phyloP scores from a whole-genome alignment of 2,888 invertebrate genomes.

The Boloria euphrosyne region DNA sequence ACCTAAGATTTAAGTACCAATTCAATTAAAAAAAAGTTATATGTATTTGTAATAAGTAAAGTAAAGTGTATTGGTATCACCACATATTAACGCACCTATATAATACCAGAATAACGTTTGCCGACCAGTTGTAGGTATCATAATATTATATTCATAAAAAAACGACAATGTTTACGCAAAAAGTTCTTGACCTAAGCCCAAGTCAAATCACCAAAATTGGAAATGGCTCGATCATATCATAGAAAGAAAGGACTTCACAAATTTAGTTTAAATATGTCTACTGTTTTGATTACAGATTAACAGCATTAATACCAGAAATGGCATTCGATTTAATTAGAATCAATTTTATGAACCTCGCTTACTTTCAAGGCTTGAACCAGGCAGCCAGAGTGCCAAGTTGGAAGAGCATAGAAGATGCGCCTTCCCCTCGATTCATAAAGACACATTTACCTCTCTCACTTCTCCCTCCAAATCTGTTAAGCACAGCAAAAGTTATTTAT shows the following conservation, averaged over 20 bases:
- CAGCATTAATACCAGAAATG: slow-evolving; percentile 65
- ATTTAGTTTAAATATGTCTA: neutral
- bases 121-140: too few species aligned
- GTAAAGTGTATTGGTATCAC: too few species aligned
- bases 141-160: too few species aligned
- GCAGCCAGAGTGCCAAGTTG: slow-evolving; percentile 64
- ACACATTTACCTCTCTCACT: slow-evolving; percentile 84
- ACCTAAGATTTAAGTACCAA: too few species aligned
- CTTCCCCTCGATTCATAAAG: slow-evolving; percentile 83
- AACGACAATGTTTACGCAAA: too few species aligned
- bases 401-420: slow-evolving; percentile 61
- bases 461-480: slow-evolving; percentile 76
- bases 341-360: slow-evolving; percentile 69
- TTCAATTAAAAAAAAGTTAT: too few species aligned
- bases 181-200: too few species aligned
- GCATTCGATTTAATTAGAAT: slow-evolving; percentile 65
- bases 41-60: too few species aligned
- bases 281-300: slow-evolving; percentile 54
- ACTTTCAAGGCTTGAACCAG: slow-evolving; percentile 67
- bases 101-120: too few species aligned
- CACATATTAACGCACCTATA: too few species aligned
- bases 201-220: too few species aligned
- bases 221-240: too few species aligned
- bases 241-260: neutral
- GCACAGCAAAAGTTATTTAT: slow-evolving; percentile 84